phyloP scores from a whole-genome alignment of 2,888 invertebrate genomes.

The Rhagophthalmus giganteus region DNA sequence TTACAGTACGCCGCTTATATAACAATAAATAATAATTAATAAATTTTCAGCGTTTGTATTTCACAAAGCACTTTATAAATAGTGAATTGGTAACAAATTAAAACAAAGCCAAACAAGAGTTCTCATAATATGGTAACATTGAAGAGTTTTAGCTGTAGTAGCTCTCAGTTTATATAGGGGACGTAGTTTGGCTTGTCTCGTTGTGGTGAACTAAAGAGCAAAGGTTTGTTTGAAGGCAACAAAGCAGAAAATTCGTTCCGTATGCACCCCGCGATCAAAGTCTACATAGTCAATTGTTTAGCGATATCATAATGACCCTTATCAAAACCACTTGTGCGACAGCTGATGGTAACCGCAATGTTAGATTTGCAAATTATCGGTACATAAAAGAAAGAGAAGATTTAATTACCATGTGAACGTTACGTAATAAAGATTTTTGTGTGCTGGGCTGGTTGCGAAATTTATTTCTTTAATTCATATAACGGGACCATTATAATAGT shows the following conservation, averaged over 20 bases:
- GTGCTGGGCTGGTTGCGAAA: too few species aligned
- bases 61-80: conserved; percentile 13
- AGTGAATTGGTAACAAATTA: conserved; percentile 27
- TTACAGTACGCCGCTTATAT: too few species aligned
- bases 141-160: conserved; percentile 29
- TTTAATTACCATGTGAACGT: conserved; percentile 26
- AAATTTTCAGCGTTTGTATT: conserved; percentile 10
- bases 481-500: too few species aligned
- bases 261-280: conserved; percentile 43
- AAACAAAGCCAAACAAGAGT: conserved; percentile 28
- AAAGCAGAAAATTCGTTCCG: conserved; percentile 49
- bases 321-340: conserved; percentile 29
- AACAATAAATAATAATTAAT: too few species aligned
- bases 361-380: conserved; percentile 14
- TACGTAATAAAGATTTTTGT: too few species aligned
- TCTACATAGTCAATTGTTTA: conserved; percentile 50
- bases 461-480: too few species aligned
- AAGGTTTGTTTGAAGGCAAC: conserved; percentile 51
- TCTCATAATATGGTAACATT: conserved; percentile 41
- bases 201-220: conserved; percentile 43
- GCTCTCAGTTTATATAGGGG: conserved; percentile 32
- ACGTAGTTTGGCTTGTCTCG: conserved; percentile 32
- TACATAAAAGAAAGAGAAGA: conserved; percentile 6
- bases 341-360: conserved; percentile 31
- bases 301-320: conserved; percentile 37